phyloP scores from a whole-genome alignment of 2,888 invertebrate genomes.

The Orchesellides sinensis region DNA sequence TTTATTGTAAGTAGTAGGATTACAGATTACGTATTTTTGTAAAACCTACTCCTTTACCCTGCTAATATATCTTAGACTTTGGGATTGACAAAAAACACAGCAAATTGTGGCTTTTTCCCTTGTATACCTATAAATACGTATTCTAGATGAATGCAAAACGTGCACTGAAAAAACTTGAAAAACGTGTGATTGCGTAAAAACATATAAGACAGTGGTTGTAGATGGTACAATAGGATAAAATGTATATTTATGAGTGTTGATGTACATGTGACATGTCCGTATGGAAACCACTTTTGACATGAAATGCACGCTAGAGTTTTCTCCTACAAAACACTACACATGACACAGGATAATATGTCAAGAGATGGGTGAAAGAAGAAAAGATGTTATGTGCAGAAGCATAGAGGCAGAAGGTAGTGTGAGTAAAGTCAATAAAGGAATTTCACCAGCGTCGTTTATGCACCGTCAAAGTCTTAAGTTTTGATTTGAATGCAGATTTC shows the following conservation, averaged over 20 bases:
- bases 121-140: no score
- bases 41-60: no score
- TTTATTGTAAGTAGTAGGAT: no score
- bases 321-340: neutral
- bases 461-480: conserved; percentile 50
- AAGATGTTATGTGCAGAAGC: neutral
- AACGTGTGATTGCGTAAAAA: no score
- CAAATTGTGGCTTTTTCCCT: no score
- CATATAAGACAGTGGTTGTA: no score
- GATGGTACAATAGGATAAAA: no score
- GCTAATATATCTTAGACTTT: no score
- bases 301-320: conserved; percentile 14
- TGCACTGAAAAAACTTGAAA: no score
- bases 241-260: neutral
- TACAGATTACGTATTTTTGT: no score
- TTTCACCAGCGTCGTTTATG: conserved; percentile 27
- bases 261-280: conserved; percentile 12
- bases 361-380: neutral
- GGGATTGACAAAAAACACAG: no score
- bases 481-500: conserved; percentile 60
- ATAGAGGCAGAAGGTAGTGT: conserved; percentile 31
- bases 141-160: no score
- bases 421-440: conserved; percentile 59
- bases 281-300: conserved; percentile 14
- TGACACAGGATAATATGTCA: neutral